phyloP scores from a whole-genome alignment of 2,797 vertebrate species.

The Trachops cirrhosus region DNA sequence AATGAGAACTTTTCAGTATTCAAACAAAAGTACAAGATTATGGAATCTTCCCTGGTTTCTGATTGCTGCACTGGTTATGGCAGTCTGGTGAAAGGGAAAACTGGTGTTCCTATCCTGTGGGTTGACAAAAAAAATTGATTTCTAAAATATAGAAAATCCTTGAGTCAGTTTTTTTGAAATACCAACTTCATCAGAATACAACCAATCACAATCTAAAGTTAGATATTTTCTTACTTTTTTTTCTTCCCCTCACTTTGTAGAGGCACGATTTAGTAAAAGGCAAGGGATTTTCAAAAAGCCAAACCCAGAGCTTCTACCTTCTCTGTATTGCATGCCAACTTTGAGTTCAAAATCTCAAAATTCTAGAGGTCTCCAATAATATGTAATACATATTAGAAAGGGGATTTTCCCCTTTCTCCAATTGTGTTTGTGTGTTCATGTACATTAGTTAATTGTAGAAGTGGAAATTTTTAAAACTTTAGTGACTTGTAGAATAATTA shows the following conservation, averaged over 20 bases:
- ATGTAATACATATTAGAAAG: no score
- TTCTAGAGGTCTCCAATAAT: conserved; percentile 22
- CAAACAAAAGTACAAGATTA: background rate
- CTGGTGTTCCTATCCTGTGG: background rate
- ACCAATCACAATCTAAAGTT: background rate
- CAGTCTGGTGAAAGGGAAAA: background rate
- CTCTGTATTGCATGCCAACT: background rate
- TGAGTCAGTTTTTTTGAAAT: conserved; percentile 38
- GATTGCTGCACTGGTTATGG: background rate
- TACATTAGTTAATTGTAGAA: background rate
- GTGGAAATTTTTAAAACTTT: background rate
- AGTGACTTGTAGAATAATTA: background rate
- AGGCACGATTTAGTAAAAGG: background rate
- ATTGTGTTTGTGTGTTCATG: background rate
- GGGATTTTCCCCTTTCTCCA: background rate
- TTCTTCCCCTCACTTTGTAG: background rate
- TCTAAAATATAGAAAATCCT: conserved; percentile 31
- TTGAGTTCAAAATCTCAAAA: conserved; percentile 45
- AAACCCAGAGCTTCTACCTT: background rate
- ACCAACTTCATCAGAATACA: conserved; percentile 28
- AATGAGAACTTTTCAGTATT: background rate
- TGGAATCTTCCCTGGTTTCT: conserved; percentile 14
- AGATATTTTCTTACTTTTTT: conserved; percentile 38
- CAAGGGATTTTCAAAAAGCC: conserved; percentile 5
- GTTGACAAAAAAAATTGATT: background rate